Evolutionary conservation across 2,797 vertebrate genomes (phyloP).

Genomic region (Anguilla pacifica): DNA sequence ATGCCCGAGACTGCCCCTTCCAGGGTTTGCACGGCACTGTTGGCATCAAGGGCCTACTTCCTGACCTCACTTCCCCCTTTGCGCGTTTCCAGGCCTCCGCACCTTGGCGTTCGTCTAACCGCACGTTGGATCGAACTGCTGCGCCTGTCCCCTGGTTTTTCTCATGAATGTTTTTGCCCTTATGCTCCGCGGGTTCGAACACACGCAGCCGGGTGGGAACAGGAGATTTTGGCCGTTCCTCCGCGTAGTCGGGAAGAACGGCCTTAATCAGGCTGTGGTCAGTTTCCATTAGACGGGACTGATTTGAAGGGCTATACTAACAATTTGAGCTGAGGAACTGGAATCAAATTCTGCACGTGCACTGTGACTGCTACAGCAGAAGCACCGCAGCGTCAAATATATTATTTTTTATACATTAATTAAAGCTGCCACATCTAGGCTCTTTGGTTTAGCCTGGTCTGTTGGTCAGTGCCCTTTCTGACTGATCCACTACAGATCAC

Average conservation of each 20-base stretch:
- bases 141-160: neutral
- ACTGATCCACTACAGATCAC: too few species aligned
- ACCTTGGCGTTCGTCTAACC: neutral
- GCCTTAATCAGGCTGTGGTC: constrained; percentile 5
- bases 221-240: neutral
- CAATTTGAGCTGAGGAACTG: constrained; percentile 64
- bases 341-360: constrained; percentile 28
- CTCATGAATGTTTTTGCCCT: neutral
- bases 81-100: neutral
- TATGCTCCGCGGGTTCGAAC: constrained; percentile 8
- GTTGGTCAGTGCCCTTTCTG: too few species aligned
- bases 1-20: neutral
- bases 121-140: neutral
- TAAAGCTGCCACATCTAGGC: too few species aligned
- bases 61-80: neutral
- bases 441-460: too few species aligned
- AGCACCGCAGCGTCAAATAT: too few species aligned
- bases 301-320: constrained; percentile 68
- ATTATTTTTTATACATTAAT: too few species aligned
- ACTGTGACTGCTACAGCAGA: too few species aligned
- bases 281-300: constrained; percentile 41
- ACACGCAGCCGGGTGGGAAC: constrained; percentile 10
- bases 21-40: neutral
- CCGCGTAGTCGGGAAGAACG: neutral
- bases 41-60: neutral